phyloP scores from a whole-genome alignment of 2,888 invertebrate genomes.

The Meghimatium bilineatum region DNA sequence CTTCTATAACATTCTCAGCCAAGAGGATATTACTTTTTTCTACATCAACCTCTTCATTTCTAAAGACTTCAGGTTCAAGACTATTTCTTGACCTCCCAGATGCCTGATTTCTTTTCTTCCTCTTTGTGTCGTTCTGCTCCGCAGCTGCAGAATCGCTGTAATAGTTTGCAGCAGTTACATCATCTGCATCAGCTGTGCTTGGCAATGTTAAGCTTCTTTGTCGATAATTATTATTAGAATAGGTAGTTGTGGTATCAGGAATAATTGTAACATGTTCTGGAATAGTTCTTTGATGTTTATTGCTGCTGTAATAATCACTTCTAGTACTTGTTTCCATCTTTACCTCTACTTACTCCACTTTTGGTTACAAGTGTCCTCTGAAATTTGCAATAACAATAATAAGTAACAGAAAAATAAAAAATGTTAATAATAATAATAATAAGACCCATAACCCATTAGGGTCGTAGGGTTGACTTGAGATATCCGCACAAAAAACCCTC shows the following conservation, averaged over 20 bases:
- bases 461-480: no score
- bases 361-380: not conserved
- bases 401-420: not conserved
- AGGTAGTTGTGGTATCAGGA: not conserved
- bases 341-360: not conserved
- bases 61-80: not conserved
- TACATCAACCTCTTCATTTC: constrained; percentile 20
- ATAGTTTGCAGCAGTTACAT: not conserved
- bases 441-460: no score
- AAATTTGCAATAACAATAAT: not conserved
- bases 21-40: constrained; percentile 45
- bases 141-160: constrained; percentile 28
- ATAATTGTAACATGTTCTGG: not conserved
- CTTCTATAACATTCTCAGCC: constrained; percentile 72
- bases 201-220: constrained; percentile 6
- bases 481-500: no score
- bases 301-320: not conserved
- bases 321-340: not conserved
- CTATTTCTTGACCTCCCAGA: not conserved
- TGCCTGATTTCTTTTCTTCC: not conserved
- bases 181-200: not conserved
- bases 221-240: not conserved
- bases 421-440: no score
- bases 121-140: not conserved
- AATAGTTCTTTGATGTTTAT: not conserved